Conservation (phyloP, 2,888 invertebrate species). For the Himalopsyche kuldschensis region DNA sequence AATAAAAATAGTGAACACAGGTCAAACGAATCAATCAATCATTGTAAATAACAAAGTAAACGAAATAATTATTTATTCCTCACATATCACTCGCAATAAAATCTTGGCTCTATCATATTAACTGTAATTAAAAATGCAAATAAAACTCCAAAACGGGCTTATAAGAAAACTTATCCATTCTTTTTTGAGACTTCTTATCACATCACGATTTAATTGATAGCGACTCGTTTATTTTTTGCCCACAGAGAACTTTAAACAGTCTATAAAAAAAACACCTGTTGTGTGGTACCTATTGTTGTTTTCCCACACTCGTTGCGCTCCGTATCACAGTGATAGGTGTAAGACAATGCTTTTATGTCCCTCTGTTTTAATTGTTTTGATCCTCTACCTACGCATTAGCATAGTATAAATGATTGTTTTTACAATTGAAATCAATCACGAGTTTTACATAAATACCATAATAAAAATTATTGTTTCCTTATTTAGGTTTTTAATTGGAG, state of each 20-base stretch:
- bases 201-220: neutral
- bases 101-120: neutral
- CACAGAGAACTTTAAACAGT: neutral
- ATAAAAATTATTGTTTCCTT: too few relatives aligned
- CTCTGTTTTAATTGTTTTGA: neutral
- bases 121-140: neutral
- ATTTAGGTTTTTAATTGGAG: too few relatives aligned
- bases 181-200: neutral
- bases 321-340: neutral
- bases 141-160: neutral
- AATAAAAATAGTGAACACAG: too few relatives aligned
- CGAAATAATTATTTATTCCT: neutral
- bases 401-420: neutral
- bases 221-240: neutral
- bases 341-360: neutral
- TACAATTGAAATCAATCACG: neutral
- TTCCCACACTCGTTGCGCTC: neutral
- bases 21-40: too few relatives aligned
- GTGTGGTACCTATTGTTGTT: neutral
- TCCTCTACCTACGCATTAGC: neutral
- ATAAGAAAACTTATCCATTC: neutral
- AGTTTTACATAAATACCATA: neutral
- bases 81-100: neutral
- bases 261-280: neutral
- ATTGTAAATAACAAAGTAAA: too few relatives aligned